Evolutionary conservation across 1,140 invertebrate genomes (phyloP).

Genomic region (Apis cerana): DNA sequence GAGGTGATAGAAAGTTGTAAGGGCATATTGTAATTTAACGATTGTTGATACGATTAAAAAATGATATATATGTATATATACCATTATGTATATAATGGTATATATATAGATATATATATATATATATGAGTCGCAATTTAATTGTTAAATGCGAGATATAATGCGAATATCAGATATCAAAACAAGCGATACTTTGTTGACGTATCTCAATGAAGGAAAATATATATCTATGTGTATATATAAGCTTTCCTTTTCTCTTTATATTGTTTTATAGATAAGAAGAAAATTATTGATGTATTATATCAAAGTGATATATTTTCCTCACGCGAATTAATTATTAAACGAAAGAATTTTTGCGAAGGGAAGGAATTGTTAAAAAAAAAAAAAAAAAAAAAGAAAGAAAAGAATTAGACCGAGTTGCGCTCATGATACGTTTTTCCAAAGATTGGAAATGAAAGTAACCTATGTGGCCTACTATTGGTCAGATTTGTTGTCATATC

Average conservation of each 20-base stretch:
- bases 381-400: background rate
- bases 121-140: background rate
- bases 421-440: background rate
- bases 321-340: background rate
- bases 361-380: background rate
- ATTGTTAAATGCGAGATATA: constrained; percentile 38
- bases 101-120: background rate
- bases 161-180: constrained; percentile 4
- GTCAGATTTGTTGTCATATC: constrained; percentile 12
- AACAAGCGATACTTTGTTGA: constrained; percentile 28
- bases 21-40: constrained; percentile 23
- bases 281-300: background rate
- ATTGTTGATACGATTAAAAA: constrained; percentile 20
- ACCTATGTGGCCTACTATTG: constrained; percentile 6
- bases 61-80: background rate
- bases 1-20: background rate
- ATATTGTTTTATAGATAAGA: background rate
- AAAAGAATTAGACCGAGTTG: background rate
- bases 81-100: too few relatives aligned
- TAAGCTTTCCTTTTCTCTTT: background rate
- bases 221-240: constrained; percentile 23
- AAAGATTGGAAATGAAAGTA: background rate
- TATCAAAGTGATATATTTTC: constrained; percentile 15
- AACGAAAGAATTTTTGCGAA: background rate
- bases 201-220: constrained; percentile 24